Evolutionary conservation across 2,888 invertebrate genomes (phyloP).

Genomic region (Boloria selene): DNA sequence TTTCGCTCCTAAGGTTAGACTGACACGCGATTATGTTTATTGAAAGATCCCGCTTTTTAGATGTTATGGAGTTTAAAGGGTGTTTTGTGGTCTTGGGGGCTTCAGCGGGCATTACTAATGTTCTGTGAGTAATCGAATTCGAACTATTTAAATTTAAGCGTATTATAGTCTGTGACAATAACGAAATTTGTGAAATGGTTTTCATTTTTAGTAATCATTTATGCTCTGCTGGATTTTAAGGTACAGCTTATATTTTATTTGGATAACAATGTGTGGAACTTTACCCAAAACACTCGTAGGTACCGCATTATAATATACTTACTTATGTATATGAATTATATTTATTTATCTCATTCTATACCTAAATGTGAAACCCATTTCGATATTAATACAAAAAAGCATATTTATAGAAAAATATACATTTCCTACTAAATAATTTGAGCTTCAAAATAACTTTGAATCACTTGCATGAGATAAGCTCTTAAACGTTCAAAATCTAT

Average conservation of each 20-base stretch:
- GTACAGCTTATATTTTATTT: no score
- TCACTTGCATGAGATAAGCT: conserved; percentile 8
- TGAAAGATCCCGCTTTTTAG: conserved; percentile 61
- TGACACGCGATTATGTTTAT: conserved; percentile 79
- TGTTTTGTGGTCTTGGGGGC: conserved; percentile 49
- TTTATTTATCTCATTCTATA: no score
- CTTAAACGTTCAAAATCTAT: conserved; percentile 19
- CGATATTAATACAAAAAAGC: background rate
- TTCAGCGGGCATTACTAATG: conserved; percentile 35
- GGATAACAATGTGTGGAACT: no score
- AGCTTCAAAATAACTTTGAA: background rate
- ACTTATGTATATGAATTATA: no score
- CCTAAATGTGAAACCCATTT: no score
- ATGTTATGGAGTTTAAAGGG: conserved; percentile 64
- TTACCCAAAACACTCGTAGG: no score
- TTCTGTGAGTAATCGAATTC: conserved; percentile 29
- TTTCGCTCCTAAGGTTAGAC: conserved; percentile 57
- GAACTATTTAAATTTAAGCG: conserved; percentile 18
- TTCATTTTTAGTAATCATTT: background rate
- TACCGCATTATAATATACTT: no score
- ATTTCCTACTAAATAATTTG: background rate
- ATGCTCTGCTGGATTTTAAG: background rate
- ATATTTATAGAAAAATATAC: background rate
- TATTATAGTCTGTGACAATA: conserved; percentile 3
- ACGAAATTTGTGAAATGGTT: background rate